Evolutionary conservation across 2,797 vertebrate genomes (phyloP).

Genomic region (Gymnothorax reevesii): DNA sequence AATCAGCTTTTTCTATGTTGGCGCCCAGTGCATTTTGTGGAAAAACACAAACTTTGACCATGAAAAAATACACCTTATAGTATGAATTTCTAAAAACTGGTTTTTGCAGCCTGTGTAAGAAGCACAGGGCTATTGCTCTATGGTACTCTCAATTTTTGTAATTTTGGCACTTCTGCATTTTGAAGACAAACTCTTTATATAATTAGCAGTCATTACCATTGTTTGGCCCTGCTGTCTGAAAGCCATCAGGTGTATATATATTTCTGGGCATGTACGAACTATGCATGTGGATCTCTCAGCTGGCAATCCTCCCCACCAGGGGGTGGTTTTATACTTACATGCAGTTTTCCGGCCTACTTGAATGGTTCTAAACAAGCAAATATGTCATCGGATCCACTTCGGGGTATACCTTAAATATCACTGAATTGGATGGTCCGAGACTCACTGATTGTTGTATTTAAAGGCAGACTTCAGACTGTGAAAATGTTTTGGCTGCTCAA

Average conservation of each 20-base stretch:
- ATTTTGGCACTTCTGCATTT: too few species aligned
- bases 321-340: neutral
- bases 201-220: neutral
- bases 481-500: neutral
- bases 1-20: too few species aligned
- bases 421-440: neutral
- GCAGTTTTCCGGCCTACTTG: neutral
- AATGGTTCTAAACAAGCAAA: conserved; percentile 14
- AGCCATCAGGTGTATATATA: neutral
- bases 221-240: neutral
- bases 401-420: neutral
- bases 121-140: too few species aligned
- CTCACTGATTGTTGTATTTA: neutral
- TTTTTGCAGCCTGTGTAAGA: too few species aligned
- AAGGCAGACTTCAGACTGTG: conserved; percentile 4
- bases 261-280: neutral
- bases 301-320: neutral
- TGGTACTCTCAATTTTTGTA: too few species aligned
- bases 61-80: too few species aligned
- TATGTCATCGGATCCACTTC: neutral
- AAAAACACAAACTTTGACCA: too few species aligned
- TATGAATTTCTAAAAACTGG: too few species aligned
- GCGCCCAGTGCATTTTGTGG: too few species aligned
- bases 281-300: neutral
- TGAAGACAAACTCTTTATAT: too few species aligned